Conservation (phyloP, 2,888 invertebrate species). For the Epinotia brunnichana region DNA sequence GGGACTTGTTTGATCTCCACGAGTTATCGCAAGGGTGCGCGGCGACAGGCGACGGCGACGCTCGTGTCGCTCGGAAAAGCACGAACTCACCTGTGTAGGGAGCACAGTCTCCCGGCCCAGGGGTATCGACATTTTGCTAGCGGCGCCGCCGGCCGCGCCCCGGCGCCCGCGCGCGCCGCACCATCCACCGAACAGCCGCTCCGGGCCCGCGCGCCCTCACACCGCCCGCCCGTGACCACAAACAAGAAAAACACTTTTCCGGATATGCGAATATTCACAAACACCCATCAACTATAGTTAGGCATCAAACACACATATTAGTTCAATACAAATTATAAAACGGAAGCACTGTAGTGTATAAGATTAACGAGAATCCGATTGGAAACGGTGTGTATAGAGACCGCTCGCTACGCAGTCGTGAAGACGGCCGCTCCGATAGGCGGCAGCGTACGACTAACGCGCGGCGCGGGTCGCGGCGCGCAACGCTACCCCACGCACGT, state of each 20-base stretch:
- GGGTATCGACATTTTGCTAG: constrained; percentile 83
- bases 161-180: constrained; percentile 79
- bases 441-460: constrained; percentile 75
- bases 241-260: constrained; percentile 79
- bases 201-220: constrained; percentile 62
- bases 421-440: constrained; percentile 64
- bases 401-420: constrained; percentile 55
- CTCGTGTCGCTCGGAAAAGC: constrained; percentile 50
- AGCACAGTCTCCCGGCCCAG: constrained; percentile 80
- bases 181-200: constrained; percentile 77
- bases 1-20: constrained; percentile 24
- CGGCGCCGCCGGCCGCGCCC: constrained; percentile 82
- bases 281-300: constrained; percentile 52
- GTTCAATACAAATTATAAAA: constrained; percentile 54
- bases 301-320: constrained; percentile 56
- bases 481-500: constrained; percentile 54
- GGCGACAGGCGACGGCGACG: background rate
- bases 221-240: constrained; percentile 61
- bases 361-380: constrained; percentile 48
- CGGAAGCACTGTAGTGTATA: constrained; percentile 51
- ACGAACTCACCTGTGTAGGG: constrained; percentile 77
- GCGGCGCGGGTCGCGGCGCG: constrained; percentile 51
- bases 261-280: constrained; percentile 61
- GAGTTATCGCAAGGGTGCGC: constrained; percentile 6
- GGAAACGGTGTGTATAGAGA: constrained; percentile 56